These are phyloP conservation scores for Pherbina coryleti DNA, from an alignment of 2,888 invertebrate genomes.

Conservation along the genomic window DNA sequence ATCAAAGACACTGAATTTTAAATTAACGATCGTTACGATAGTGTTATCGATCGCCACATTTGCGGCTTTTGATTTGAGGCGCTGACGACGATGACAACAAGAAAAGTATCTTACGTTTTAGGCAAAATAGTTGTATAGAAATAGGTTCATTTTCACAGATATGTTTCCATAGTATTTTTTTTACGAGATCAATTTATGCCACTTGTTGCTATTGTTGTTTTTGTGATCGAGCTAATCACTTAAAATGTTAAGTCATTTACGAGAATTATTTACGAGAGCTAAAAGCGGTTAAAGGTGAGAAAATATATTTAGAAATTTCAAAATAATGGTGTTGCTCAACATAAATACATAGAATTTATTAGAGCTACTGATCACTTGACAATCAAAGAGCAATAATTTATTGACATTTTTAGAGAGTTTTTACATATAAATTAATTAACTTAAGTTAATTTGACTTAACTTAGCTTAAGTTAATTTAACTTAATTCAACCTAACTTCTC, in stretches of 20 bases:
- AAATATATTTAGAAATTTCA: not conserved
- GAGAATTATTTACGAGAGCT: conserved; percentile 53
- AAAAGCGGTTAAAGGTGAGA: not conserved
- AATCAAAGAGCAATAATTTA: not conserved
- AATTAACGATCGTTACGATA: conserved; percentile 50
- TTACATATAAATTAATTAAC: too few species aligned
- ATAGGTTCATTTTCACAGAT: conserved; percentile 23
- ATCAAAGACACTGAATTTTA: conserved; percentile 25
- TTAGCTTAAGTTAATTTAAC: too few species aligned
- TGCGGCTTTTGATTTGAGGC: conserved; percentile 43
- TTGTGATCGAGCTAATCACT: conserved; percentile 55
- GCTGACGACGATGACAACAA: conserved; percentile 67
- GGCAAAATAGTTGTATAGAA: conserved; percentile 24
- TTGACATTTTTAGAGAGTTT: not conserved
- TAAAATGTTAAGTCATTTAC: conserved; percentile 67
- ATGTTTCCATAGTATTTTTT: not conserved
- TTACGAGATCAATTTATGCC: not conserved
- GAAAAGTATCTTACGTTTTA: conserved; percentile 52
- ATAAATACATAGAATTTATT: not conserved
- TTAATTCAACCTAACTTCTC: too few species aligned
- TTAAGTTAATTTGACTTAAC: too few species aligned
- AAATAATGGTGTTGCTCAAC: not conserved
- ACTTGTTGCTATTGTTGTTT: not conserved
- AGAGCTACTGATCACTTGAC: not conserved
- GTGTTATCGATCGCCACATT: conserved; percentile 58